Percentiles rank a stretch among this genome's conserved stretches.
Evolutionary conservation across 2,888 invertebrate genomes (phyloP).

Genomic region (Opisthograptis luteolata): DNA sequence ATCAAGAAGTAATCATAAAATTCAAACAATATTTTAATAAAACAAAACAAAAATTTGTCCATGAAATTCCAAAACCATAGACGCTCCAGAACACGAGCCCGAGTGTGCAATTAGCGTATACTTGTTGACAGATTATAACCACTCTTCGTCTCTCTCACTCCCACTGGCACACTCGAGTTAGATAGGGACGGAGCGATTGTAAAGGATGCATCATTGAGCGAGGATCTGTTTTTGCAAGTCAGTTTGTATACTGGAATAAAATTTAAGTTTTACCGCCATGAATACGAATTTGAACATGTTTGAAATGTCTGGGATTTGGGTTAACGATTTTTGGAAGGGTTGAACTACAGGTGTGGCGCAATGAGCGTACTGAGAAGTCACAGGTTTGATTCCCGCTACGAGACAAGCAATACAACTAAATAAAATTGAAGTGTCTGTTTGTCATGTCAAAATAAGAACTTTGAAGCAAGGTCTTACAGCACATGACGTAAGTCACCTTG

Average conservation of each 20-base stretch:
- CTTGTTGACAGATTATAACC: conserved; percentile 67
- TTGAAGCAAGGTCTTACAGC: no score
- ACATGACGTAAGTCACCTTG: no score
- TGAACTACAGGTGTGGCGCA: neutral
- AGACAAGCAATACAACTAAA: no score
- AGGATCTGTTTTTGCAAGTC: conserved; percentile 35
- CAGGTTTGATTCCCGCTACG: no score
- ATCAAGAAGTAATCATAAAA: no score
- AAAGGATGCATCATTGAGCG: conserved; percentile 51
- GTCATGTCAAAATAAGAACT: no score
- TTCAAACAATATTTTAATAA: no score
- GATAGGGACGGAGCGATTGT: conserved; percentile 44
- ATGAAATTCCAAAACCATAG: conserved; percentile 16
- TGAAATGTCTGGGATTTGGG: neutral
- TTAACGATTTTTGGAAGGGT: neutral
- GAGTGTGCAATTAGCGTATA: conserved; percentile 68
- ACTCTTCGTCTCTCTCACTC: conserved; percentile 42
- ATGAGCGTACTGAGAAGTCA: no score
- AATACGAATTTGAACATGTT: neutral
- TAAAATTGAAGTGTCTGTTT: no score
- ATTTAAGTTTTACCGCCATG: conserved; percentile 19
- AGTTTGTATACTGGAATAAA: conserved; percentile 16
- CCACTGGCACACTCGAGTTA: conserved; percentile 4
- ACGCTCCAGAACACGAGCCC: conserved; percentile 42
- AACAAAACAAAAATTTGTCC: neutral